Percentiles rank a stretch among this genome's conserved stretches.
These are phyloP conservation scores for Argyresthia goedartella DNA, from an alignment of 2,888 invertebrate genomes.

Conservation along the genomic window DNA sequence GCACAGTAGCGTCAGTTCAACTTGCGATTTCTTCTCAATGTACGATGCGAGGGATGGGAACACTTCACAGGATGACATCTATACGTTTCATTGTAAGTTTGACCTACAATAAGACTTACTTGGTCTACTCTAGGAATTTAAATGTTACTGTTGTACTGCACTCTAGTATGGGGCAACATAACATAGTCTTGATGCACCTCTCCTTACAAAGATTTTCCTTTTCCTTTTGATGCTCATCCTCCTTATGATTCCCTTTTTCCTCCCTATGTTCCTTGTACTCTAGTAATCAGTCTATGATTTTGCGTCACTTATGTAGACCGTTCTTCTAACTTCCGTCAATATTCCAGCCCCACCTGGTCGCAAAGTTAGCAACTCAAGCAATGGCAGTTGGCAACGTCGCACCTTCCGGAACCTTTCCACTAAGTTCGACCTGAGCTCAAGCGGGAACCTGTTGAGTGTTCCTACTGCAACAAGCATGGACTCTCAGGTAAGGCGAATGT, in stretches of 20 bases:
- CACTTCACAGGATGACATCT: constrained; percentile 34
- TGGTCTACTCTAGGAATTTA: neutral
- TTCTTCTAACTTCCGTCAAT: too few species aligned
- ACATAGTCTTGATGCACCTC: too few species aligned
- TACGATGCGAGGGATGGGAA: constrained; percentile 45
- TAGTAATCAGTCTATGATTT: too few species aligned
- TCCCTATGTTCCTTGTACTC: too few species aligned
- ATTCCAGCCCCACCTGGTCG: constrained; percentile 44
- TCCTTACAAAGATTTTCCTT: too few species aligned
- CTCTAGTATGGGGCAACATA: too few species aligned
- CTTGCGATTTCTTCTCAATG: constrained; percentile 53
- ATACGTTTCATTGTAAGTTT: constrained; percentile 18
- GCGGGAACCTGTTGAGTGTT: constrained; percentile 33
- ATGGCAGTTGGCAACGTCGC: constrained; percentile 70
- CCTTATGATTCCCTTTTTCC: too few species aligned
- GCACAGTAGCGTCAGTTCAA: constrained; percentile 56
- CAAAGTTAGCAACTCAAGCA: constrained; percentile 58
- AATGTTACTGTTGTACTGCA: too few species aligned
- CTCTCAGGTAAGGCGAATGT: constrained; percentile 55
- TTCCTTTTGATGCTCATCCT: too few species aligned
- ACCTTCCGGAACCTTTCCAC: constrained; percentile 69
- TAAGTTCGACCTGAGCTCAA: constrained; percentile 42
- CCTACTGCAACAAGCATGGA: constrained; percentile 37
- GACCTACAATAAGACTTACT: neutral
- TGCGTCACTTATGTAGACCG: too few species aligned